Conservation (phyloP, 2,113 vertebrate species). For the Callocephalon fimbriatum region DNA sequence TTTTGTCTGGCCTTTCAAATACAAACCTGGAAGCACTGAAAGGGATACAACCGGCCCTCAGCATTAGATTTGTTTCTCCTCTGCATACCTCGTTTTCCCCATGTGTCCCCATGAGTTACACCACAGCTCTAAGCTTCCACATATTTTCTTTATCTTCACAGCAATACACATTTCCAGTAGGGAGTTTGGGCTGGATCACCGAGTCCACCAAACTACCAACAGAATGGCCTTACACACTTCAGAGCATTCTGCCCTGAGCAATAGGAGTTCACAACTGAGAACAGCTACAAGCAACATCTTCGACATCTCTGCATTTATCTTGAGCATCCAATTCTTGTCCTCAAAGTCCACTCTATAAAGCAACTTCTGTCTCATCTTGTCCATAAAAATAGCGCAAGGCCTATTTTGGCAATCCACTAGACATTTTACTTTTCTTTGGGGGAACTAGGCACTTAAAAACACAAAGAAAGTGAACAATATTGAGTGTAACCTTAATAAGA, state of each 20-base stretch:
- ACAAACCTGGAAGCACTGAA: not conserved
- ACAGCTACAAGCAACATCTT: not conserved
- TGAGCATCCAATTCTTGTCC: not conserved
- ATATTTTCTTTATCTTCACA: not conserved
- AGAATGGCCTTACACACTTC: not conserved
- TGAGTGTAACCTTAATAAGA: not conserved
- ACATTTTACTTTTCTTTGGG: not conserved
- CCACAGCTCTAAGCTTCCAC: not conserved
- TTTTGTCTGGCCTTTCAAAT: not conserved
- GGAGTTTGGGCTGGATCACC: not conserved
- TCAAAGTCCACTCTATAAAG: not conserved
- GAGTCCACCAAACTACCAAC: not conserved
- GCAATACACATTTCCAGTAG: not conserved
- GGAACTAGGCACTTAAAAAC: not conserved
- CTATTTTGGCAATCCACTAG: not conserved
- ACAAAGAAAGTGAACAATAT: not conserved
- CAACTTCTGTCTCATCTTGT: not conserved
- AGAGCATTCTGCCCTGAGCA: not conserved
- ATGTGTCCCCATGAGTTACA: not conserved
- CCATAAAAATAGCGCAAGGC: accelerated
- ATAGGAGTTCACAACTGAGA: not conserved
- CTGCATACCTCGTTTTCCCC: not conserved
- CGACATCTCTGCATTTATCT: not conserved
- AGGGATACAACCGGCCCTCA: not conserved
- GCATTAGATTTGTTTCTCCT: not conserved